phyloP scores from a whole-genome alignment of 2,888 invertebrate species.

The Drosophila melanosoma region DNA sequence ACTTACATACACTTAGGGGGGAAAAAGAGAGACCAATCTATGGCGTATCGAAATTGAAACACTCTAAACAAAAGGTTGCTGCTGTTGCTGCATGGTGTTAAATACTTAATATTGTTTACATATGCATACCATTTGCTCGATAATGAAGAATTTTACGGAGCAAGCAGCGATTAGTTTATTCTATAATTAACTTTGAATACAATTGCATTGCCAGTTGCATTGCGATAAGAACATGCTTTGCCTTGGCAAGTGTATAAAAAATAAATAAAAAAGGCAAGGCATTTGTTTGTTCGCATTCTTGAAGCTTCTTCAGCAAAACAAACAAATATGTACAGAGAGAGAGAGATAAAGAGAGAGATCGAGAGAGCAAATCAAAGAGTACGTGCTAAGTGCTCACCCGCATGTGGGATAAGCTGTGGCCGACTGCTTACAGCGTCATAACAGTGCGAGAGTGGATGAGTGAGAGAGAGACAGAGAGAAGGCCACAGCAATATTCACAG shows the following conservation, averaged over 20 bases:
- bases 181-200: constrained; percentile 3
- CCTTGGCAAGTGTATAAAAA: constrained; percentile 37
- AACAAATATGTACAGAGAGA: constrained; percentile 15
- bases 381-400: constrained; percentile 35
- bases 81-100: constrained; percentile 11
- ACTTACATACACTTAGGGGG: constrained; percentile 39
- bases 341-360: constrained; percentile 6
- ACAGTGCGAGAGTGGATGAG: constrained; percentile 20
- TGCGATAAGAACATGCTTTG: constrained; percentile 22
- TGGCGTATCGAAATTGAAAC: constrained; percentile 57
- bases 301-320: constrained; percentile 51
- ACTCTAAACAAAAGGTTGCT: constrained; percentile 49
- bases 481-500: constrained; percentile 9
- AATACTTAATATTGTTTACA: constrained; percentile 15
- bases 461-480: background rate
- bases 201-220: constrained; percentile 18
- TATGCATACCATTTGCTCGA: background rate
- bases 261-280: constrained; percentile 18
- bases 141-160: background rate
- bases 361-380: constrained; percentile 13
- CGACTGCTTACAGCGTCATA: constrained; percentile 34
- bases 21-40: constrained; percentile 52
- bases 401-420: constrained; percentile 40
- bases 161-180: constrained; percentile 5
- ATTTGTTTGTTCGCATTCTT: constrained; percentile 47